phyloP scores from a whole-genome alignment of 2,888 invertebrate species.

The Drosophila sordidula region DNA sequence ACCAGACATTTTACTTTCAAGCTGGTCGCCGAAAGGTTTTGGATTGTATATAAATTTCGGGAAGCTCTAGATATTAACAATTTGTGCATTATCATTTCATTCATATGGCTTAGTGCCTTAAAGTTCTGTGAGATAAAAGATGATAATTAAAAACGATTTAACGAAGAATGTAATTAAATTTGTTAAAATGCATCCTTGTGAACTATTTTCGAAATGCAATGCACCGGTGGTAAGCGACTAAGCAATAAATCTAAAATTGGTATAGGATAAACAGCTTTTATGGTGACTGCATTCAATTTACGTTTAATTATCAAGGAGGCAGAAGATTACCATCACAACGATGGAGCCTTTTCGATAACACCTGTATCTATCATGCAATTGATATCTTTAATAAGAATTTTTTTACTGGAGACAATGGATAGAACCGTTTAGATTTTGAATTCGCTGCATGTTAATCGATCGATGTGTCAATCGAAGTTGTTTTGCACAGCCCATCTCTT shows the following conservation, averaged over 20 bases:
- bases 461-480: not conserved
- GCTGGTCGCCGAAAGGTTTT: too few relatives aligned
- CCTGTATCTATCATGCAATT: slow-evolving; percentile 8
- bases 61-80: too few relatives aligned
- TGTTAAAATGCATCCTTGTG: not conserved
- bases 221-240: not conserved
- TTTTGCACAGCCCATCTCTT: not conserved
- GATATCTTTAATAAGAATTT: slow-evolving; percentile 1
- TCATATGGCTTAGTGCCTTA: slow-evolving; percentile 3
- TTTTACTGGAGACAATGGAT: slow-evolving; percentile 3
- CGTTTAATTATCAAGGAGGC: not conserved
- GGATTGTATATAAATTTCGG: too few relatives aligned
- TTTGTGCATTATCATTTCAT: slow-evolving; percentile 1
- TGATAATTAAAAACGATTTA: not conserved
- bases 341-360: slow-evolving; percentile 2
- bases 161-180: not conserved
- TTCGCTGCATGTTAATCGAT: not conserved
- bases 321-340: slow-evolving; percentile 4
- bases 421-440: not conserved
- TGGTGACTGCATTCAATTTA: not conserved
- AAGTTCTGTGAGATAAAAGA: slow-evolving; percentile 6
- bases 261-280: slow-evolving; percentile 7
- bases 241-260: slow-evolving; percentile 2
- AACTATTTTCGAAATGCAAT: not conserved
- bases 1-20: too few relatives aligned